A percentile compares a stretch with the other conserved stretches of the same genome.
Evolutionary conservation across 2,888 invertebrate genomes (phyloP).

Genomic region (Dermolepida albohirtum): DNA sequence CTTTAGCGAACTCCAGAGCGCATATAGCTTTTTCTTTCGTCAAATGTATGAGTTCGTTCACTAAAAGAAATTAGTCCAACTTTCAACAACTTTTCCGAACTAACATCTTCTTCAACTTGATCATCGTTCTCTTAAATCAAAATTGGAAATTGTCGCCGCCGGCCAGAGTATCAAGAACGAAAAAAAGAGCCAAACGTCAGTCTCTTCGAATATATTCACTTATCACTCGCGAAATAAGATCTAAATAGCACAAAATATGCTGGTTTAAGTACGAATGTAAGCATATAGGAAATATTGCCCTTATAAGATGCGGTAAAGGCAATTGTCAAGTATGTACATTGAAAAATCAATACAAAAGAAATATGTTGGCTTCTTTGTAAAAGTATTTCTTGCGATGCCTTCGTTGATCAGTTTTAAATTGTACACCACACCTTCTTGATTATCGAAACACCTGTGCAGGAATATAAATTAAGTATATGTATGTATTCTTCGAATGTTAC

Average conservation of each 20-base stretch:
- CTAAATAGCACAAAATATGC: background rate
- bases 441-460: slow-evolving; percentile 43
- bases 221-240: background rate
- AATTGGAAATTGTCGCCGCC: no score
- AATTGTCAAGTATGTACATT: no score
- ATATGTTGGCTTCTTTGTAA: background rate
- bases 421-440: slow-evolving; percentile 47
- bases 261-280: no score
- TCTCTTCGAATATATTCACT: background rate
- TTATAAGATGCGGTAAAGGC: no score
- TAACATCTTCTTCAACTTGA: background rate
- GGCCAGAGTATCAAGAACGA: no score
- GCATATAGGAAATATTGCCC: no score
- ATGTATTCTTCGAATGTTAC: slow-evolving; percentile 33
- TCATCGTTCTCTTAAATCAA: background rate
- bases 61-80: no score
- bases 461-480: background rate
- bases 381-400: slow-evolving; percentile 38
- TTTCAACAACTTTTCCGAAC: no score
- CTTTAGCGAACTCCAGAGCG: no score
- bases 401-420: slow-evolving; percentile 48
- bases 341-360: no score
- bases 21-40: no score
- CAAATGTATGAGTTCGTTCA: no score
- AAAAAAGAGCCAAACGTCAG: background rate